phyloP scores from a whole-genome alignment of 2,888 invertebrate genomes.

The Phorcus lineatus region DNA sequence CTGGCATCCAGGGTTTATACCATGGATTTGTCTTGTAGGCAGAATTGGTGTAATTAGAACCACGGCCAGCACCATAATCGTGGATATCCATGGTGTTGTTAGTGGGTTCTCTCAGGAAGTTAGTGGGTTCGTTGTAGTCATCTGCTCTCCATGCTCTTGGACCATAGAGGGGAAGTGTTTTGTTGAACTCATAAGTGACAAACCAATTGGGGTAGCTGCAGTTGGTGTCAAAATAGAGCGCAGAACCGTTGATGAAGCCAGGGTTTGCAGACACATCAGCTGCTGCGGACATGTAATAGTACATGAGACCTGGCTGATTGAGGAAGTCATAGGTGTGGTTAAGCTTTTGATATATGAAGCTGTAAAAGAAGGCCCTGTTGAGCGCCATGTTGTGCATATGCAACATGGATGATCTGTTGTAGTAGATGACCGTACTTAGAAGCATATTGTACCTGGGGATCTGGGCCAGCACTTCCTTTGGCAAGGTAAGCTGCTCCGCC shows the following conservation, averaged over 20 bases:
- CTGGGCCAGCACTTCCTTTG: constrained; percentile 90
- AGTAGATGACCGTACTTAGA: constrained; percentile 85
- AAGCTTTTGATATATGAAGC: constrained; percentile 66
- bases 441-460: constrained; percentile 73
- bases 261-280: constrained; percentile 96
- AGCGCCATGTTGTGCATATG: constrained; percentile 98
- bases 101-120: constrained; percentile 94
- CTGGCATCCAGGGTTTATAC: constrained; percentile 94
- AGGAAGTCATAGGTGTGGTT: constrained; percentile 79
- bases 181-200: constrained; percentile 93
- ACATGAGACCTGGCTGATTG: constrained; percentile 98
- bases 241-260: constrained; percentile 87
- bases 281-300: constrained; percentile 94
- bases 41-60: constrained; percentile 92
- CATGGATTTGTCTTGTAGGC: constrained; percentile 94
- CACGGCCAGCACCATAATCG: constrained; percentile 82
- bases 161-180: constrained; percentile 94
- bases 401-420: constrained; percentile 91
- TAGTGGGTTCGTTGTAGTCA: constrained; percentile 87
- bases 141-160: constrained; percentile 86
- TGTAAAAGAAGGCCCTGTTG: constrained; percentile 90
- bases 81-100: constrained; percentile 87
- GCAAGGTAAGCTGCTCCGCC: constrained; percentile 87
- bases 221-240: constrained; percentile 95
- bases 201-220: constrained; percentile 90